Base-by-base conservation (phyloP, 2,888 invertebrate genomes). In the Crossocerus cetratus region DNA sequence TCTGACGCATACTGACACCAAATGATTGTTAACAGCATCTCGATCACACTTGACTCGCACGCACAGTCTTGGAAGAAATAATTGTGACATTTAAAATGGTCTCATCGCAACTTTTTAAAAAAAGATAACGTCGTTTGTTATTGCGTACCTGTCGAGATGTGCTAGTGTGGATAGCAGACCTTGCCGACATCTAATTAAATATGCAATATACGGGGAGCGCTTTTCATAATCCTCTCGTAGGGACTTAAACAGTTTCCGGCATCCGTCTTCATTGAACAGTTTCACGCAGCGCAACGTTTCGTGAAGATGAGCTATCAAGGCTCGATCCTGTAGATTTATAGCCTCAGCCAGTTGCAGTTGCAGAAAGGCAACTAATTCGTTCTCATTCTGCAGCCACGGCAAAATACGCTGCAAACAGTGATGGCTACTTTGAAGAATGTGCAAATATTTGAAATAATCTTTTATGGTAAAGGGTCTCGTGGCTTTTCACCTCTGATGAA, bases 251-350 rank as follows among this genome's bases (percentile, higher is more conserved):
- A 97, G 91, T 87, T 96, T 95, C 70, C 93, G 92, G 85, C 95
- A 95, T 58, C 95, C 95, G 74, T 90, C 92, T 57, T 93, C 92
- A 86, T 96, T 95, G 84, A 97, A 93, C 61, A 94, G 91, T 67
- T 93, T 92, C 44, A 97, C 92, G 84, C 96, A 96, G 42, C 97
- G 93, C 69, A 97, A 91, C 1, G 96, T 96, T 90, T 97, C 97
- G 55, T 96, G 94, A 3, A 97, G 92, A 85, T 96, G 95, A 0
- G 96, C 95, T 61, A 95, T 94, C 77, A 95, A 92, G 56, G 94
- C 93, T 86, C 94, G 93, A 86, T 97, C 94, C 83, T 96, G 95
- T 67, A 96, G 91, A 89, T 95, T 96, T 49, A 95, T 93, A 43
- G 96, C 96, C 90, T 96, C 96, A 0, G 97, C 96, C 76, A 96